Conservation (phyloP, 2,113 vertebrate genomes). For the Eublepharis macularius region DNA sequence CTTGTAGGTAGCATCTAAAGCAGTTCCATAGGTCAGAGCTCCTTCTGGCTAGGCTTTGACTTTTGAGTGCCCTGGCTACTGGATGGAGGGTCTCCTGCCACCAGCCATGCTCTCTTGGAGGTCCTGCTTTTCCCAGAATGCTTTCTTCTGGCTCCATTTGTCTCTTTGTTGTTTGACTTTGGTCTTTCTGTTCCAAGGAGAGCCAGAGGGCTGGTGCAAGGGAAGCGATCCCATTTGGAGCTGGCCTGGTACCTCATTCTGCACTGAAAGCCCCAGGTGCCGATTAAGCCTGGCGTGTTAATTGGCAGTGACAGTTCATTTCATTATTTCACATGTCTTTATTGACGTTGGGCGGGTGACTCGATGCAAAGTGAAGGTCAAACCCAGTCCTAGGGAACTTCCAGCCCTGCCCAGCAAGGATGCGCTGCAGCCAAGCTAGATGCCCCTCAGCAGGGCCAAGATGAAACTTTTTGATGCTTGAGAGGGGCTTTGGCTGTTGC, state of each 20-base stretch:
- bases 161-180: neutral
- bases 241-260: neutral
- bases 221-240: neutral
- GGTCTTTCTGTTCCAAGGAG: neutral
- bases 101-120: neutral
- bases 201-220: neutral
- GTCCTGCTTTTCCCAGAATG: neutral
- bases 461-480: too few species aligned
- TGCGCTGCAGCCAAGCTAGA: too few species aligned
- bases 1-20: too few species aligned
- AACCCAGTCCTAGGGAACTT: neutral
- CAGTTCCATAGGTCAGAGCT: too few species aligned
- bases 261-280: neutral
- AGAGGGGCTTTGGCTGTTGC: too few species aligned
- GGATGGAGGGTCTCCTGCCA: neutral
- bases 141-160: neutral
- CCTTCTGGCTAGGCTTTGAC: neutral
- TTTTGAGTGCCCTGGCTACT: neutral
- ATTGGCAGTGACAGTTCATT: slow-evolving; percentile 59
- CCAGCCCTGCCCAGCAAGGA: neutral
- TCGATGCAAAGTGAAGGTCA: slow-evolving; percentile 22
- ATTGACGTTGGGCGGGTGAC: slow-evolving; percentile 39
- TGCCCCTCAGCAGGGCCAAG: too few species aligned
- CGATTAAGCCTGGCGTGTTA: slow-evolving; percentile 35
- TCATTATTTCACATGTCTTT: slow-evolving; percentile 26